Percentiles rank a stretch among this genome's conserved stretches.
phyloP scores from a whole-genome alignment of 2,888 invertebrate species.

The Leptopilina syphax region DNA sequence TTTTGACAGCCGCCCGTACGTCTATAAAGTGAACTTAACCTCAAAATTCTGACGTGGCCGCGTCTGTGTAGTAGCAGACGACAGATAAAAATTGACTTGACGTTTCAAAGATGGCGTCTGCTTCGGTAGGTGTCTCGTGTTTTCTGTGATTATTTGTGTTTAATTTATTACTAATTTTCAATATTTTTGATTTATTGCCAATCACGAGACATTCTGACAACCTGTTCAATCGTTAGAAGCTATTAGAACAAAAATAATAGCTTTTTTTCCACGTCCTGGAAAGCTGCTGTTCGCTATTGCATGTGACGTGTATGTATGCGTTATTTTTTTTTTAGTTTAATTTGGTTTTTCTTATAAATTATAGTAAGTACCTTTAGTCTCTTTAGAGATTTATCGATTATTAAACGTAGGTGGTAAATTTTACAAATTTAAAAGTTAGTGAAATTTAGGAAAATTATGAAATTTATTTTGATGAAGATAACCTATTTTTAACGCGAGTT shows the following conservation, averaged over 20 bases:
- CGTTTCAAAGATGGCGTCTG: slow-evolving; percentile 72
- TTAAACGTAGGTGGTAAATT: too few relatives aligned
- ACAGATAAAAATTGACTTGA: neutral
- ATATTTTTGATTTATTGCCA: slow-evolving; percentile 11
- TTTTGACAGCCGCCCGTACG: neutral
- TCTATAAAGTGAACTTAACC: slow-evolving; percentile 1
- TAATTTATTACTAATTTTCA: slow-evolving; percentile 26
- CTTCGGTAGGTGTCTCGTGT: slow-evolving; percentile 70
- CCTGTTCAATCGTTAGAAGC: slow-evolving; percentile 10
- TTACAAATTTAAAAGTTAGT: too few relatives aligned
- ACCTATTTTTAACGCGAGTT: too few relatives aligned
- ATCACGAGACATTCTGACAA: slow-evolving; percentile 26
- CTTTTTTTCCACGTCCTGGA: slow-evolving; percentile 34
- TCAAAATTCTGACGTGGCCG: slow-evolving; percentile 37
- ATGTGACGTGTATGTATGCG: slow-evolving; percentile 52
- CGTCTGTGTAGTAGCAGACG: neutral
- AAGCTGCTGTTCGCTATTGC: slow-evolving; percentile 43
- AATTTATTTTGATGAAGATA: too few relatives aligned
- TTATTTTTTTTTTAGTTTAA: slow-evolving; percentile 1
- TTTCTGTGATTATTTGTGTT: slow-evolving; percentile 26
- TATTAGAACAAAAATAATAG: slow-evolving; percentile 9
- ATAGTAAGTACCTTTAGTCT: neutral
- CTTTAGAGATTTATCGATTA: neutral
- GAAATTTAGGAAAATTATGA: too few relatives aligned
- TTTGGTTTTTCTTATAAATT: neutral